Base-by-base conservation (phyloP, 92 coral and sea anemone genomes). In the Micromussa lordhowensis region DNA sequence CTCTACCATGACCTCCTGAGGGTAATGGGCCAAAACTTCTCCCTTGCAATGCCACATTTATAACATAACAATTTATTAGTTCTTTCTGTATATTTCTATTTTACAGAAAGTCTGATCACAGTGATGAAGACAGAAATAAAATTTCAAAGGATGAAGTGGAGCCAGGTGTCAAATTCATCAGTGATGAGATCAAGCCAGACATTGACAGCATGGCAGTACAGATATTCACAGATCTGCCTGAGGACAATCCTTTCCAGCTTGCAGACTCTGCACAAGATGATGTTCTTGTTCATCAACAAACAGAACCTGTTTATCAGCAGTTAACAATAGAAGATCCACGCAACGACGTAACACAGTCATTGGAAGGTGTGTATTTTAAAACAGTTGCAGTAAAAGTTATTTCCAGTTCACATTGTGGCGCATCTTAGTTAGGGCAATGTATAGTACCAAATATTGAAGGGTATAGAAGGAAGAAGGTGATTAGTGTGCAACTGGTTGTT, bases 81-180 rank as follows among this genome's bases (percentile, higher is more conserved):
- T 69, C 18, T 69, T 15, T 69, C 26, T 24, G 68, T n/a, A 6
- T 15, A 14, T n/a, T 34, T 58, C 28, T 35, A 22, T 68, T 75
- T 21, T 70, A 26, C 51, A 95, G 98, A 51, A 95, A 95, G 88
- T 76, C 93, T 36, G 94, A 89, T 80, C 91, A 88, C 54, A 82
- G 81, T 76, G 86, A 90, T 66, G 95, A 90, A 51, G 79, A 77
- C 55, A 87, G 96, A 80, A 95, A 44, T 44, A 44, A 95, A 80
- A 64, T 93, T 55, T 76, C 91, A 31, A 95, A 93, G 73, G 84
- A 72, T 24, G 77, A 86, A 63, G 34, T 86, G 29, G 89, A 77
- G 49, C 24, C 82, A 64, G 89, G 68, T 26, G 89, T 86, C 70
- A 76, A 86, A 63, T 86, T 86, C 49, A 83, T 83, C n/a, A 48